Evolutionary conservation across 2,797 vertebrate species (phyloP).

Genomic region (Sebastes cheni): DNA sequence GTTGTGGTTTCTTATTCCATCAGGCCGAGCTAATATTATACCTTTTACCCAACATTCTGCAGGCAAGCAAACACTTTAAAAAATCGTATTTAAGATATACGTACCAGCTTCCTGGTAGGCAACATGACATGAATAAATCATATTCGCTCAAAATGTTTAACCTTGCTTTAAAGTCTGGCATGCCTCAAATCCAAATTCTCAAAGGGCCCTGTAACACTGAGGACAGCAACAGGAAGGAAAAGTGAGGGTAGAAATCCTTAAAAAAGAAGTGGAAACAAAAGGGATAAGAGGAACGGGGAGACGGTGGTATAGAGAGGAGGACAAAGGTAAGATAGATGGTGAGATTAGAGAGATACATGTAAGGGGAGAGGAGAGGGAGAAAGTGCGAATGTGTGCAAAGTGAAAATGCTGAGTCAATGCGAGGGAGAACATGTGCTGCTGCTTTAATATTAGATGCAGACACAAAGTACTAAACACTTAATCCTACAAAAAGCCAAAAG

Average conservation of each 20-base stretch:
- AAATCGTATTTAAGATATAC: slow-evolving; percentile 32
- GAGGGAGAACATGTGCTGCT: slow-evolving; percentile 34
- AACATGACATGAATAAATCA: slow-evolving; percentile 48
- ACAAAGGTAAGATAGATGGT: slow-evolving; percentile 14
- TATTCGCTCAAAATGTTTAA: slow-evolving; percentile 46
- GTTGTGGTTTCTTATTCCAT: slow-evolving; percentile 22
- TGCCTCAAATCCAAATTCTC: slow-evolving; percentile 14
- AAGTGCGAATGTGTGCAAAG: slow-evolving; percentile 39
- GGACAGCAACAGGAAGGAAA: background rate
- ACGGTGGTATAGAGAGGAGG: background rate
- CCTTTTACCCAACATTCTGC: slow-evolving; percentile 32
- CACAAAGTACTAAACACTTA: slow-evolving; percentile 45
- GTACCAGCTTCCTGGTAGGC: slow-evolving; percentile 8
- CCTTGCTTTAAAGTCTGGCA: slow-evolving; percentile 18
- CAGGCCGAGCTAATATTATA: slow-evolving; percentile 4
- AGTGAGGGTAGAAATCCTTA: background rate
- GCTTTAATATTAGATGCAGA: slow-evolving; percentile 66
- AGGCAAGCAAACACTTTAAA: slow-evolving; percentile 32
- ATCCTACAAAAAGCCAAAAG: slow-evolving; percentile 47
- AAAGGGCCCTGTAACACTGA: background rate
- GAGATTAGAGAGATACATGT: slow-evolving; percentile 34
- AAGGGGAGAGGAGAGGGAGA: slow-evolving; percentile 4
- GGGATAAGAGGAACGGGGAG: background rate
- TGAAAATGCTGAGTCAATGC: slow-evolving; percentile 63
- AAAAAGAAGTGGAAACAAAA: background rate